phyloP scores from a whole-genome alignment of 2,888 invertebrate species.

The Anodontia alba region DNA sequence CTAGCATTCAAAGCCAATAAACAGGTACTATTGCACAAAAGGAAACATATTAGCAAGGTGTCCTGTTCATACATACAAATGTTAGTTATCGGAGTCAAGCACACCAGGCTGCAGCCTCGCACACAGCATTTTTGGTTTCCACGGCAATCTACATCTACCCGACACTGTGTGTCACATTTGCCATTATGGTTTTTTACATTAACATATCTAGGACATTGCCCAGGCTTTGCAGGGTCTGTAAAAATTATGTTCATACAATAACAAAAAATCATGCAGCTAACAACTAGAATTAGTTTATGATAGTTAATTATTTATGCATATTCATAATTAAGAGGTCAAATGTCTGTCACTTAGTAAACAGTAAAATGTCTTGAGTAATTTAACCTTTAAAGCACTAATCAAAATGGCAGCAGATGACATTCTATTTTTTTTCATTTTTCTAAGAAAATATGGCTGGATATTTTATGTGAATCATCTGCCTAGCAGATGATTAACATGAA shows the following conservation, averaged over 20 bases:
- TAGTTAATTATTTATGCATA: too few species aligned
- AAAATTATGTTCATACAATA: not conserved
- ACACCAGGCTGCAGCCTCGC: conserved; percentile 50
- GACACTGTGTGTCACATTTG: conserved; percentile 46
- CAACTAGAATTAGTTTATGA: too few species aligned
- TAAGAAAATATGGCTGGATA: too few species aligned
- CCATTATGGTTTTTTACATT: conserved; percentile 7
- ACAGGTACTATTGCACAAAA: not conserved
- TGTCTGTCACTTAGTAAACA: too few species aligned
- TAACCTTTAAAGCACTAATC: too few species aligned
- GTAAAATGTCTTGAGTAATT: too few species aligned
- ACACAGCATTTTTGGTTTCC: conserved; percentile 53
- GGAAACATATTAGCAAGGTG: conserved; percentile 9
- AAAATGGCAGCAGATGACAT: too few species aligned
- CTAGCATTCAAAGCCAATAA: conserved; percentile 12
- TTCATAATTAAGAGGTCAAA: too few species aligned
- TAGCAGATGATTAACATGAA: too few species aligned
- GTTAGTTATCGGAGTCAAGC: conserved; percentile 36
- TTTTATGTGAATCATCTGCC: too few species aligned
- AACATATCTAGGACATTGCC: conserved; percentile 20
- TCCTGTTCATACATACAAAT: conserved; percentile 6
- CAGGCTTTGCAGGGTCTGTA: conserved; percentile 29
- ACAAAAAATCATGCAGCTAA: not conserved
- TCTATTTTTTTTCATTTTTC: too few species aligned
- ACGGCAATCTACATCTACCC: conserved; percentile 46